phyloP scores from a whole-genome alignment of 2,797 vertebrate species.

The Falco berigora region DNA sequence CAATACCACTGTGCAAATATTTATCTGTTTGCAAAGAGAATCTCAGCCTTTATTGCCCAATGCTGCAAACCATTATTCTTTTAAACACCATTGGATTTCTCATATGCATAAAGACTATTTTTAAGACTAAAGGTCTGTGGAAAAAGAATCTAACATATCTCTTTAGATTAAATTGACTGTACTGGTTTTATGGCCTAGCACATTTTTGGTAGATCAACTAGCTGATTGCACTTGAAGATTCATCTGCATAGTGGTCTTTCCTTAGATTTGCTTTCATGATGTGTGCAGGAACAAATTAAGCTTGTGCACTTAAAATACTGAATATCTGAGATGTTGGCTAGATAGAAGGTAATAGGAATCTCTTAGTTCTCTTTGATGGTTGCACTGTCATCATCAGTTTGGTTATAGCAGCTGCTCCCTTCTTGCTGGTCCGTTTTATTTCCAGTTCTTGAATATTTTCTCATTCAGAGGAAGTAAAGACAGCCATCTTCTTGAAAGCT shows the following conservation, averaged over 20 bases:
- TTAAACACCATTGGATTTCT: conserved; percentile 41
- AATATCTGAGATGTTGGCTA: background rate
- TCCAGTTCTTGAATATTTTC: background rate
- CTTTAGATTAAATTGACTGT: conserved; percentile 14
- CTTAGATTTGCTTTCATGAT: background rate
- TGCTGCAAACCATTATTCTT: conserved; percentile 15
- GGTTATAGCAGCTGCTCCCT: conserved; percentile 22
- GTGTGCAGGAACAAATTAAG: background rate
- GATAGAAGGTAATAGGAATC: background rate
- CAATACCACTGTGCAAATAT: conserved; percentile 55
- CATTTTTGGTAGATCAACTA: background rate
- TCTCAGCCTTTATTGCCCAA: conserved; percentile 8
- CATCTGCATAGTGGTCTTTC: background rate
- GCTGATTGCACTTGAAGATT: background rate
- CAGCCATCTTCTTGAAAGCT: conserved; percentile 16
- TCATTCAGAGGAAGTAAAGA: background rate
- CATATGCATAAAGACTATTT: background rate
- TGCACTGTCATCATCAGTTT: conserved; percentile 24
- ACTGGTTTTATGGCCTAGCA: background rate
- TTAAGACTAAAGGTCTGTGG: background rate
- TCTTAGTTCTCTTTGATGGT: conserved; percentile 6
- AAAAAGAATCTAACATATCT: background rate
- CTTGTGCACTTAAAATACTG: background rate
- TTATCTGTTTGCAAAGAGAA: conserved; percentile 56
- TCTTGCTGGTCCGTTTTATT: conserved; percentile 7